Conservation (phyloP, 2,113 vertebrate genomes). For the Notarius lentiginosus region DNA sequence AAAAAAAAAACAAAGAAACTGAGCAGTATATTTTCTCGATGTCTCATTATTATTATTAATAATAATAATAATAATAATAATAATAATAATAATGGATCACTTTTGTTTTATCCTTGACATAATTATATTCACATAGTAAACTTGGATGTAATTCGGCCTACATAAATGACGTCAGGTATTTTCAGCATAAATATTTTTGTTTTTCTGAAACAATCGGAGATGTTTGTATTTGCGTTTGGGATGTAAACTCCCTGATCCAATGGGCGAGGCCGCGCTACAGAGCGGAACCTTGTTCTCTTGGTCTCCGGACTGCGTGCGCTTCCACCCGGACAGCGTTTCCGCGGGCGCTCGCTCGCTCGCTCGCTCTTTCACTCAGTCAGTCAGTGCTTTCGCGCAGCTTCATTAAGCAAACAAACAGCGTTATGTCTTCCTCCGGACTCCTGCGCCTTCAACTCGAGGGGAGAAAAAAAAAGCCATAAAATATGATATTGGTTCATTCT, state of each 20-base stretch:
- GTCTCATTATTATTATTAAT: too few relatives aligned
- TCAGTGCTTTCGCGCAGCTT: slow-evolving; percentile 32
- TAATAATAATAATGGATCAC: not conserved
- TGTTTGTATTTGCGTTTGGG: not conserved
- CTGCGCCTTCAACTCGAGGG: not conserved
- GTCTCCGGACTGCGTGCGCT: slow-evolving; percentile 54
- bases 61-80: too few relatives aligned
- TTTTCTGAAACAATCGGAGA: not conserved
- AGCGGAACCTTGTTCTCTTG: slow-evolving; percentile 36
- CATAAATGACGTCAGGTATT: not conserved
- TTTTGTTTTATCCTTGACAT: not conserved
- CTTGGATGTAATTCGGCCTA: not conserved
- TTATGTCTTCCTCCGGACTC: slow-evolving; percentile 11
- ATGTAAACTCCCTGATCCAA: not conserved
- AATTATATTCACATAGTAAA: not conserved
- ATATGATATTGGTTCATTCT: slow-evolving; percentile 49
- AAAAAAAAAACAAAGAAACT: not conserved
- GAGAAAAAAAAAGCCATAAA: too few relatives aligned
- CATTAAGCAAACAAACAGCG: slow-evolving; percentile 32
- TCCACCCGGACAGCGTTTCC: slow-evolving; percentile 57
- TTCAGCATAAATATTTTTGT: slow-evolving; percentile 1
- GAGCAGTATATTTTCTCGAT: not conserved
- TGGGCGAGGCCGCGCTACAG: not conserved
- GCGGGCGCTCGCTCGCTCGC: slow-evolving; percentile 27
- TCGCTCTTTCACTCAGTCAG: slow-evolving; percentile 25